Percentiles rank a stretch among this genome's conserved stretches.
phyloP scores from a whole-genome alignment of 2,888 invertebrate genomes.

The Xestia ashworthii region DNA sequence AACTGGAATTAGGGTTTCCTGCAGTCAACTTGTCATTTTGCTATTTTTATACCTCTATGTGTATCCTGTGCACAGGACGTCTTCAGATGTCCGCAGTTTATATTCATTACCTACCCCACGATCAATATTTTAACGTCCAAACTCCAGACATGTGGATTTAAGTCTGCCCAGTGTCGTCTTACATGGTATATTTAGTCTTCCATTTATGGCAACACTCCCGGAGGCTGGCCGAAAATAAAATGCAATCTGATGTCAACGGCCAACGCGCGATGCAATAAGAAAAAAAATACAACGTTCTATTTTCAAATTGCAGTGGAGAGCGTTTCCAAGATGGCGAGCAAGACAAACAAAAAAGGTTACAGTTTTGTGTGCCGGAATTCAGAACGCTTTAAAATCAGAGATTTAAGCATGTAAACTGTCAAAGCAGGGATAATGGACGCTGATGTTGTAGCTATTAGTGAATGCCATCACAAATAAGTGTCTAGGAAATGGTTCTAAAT shows the following conservation, averaged over 20 bases:
- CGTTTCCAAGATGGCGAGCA: constrained; percentile 73
- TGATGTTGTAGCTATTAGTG: constrained; percentile 42
- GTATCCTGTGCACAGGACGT: constrained; percentile 46
- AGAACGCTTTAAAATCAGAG: constrained; percentile 47
- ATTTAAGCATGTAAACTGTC: constrained; percentile 52
- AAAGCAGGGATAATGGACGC: constrained; percentile 44
- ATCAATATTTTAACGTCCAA: constrained; percentile 52
- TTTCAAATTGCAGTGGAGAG: constrained; percentile 86
- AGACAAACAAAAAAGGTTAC: constrained; percentile 75
- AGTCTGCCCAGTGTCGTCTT: constrained; percentile 69
- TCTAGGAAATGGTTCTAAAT: constrained; percentile 49
- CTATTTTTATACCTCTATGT: constrained; percentile 49
- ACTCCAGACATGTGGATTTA: constrained; percentile 48
- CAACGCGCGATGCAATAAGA: constrained; percentile 85
- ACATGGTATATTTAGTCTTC: constrained; percentile 75
- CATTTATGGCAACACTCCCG: constrained; percentile 84
- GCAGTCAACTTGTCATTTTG: constrained; percentile 40
- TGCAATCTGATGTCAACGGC: constrained; percentile 86
- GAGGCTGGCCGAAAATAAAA: constrained; percentile 86
- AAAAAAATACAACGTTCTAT: constrained; percentile 81
- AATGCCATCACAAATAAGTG: constrained; percentile 48
- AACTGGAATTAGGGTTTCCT: constrained; percentile 60
- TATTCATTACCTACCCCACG: constrained; percentile 62
- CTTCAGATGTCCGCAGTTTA: constrained; percentile 40
- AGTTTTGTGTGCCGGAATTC: constrained; percentile 68